Evolutionary conservation across 2,888 invertebrate genomes (phyloP), one percentile per base, ranked within the genome.

Genomic region (Allolobophora icterica): DNA sequence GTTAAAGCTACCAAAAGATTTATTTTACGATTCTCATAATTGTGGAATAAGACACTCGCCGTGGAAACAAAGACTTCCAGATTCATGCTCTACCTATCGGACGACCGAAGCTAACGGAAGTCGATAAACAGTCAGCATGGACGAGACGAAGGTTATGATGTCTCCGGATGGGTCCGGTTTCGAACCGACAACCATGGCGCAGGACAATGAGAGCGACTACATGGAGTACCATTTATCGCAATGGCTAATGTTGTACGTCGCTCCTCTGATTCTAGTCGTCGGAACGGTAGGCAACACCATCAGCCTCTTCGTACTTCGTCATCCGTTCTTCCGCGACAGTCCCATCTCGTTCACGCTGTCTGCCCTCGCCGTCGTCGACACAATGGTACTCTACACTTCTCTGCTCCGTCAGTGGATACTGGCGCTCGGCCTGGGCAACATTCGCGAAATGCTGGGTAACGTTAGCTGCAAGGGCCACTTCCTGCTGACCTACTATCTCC

Each of bases 401-500:
- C 87, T 87, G 87, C 35, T 87, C 34, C 87, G 87, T 21, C 87
- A 87, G 87, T 87, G 87, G 87, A 1, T 87, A 17, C 34, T 87
- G 8, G 87, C 38, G 35, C 35, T 87, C 35, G 34, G 34, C 24
- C 35, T 38, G 21, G 87, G 35, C 87, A 35, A 87, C 35, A 13
- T 87, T 34, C 87, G 87, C 35, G 87, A 24, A 21, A 35, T 34
- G 87, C 87, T 87, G 35, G 87, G 87, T 4, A 0, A 1, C 87
- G 87, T 87, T 17, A 38, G 87, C 87, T 87, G 87, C 87, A 34
- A 94, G 91, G 89, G 94, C 11, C 93, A 94, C 91, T 91, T 92
- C 2, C 94, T 93, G 92, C 52, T 94, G 35, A 93, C 94, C 15
- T 94, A 94, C 89, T 92, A 92, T 33, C 93, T 93, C 15, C 92